Evolutionary conservation across 2,797 vertebrate genomes (phyloP), one percentile per base, ranked within the genome.

Genomic region (Cyprinodon diabolis): DNA sequence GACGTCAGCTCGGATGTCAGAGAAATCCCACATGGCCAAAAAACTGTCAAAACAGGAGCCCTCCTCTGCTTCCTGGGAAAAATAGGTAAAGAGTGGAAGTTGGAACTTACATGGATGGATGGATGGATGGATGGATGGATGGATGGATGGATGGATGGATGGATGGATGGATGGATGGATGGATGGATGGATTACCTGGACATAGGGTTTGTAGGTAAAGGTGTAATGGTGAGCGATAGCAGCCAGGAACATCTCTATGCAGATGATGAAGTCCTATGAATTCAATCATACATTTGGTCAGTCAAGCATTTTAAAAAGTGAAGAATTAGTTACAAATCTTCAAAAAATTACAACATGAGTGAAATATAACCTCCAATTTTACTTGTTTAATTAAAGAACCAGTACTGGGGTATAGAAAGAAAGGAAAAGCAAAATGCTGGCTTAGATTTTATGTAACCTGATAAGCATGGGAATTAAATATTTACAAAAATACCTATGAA

Each of bases 221-320:
- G 96, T 97, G 93, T 95, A 98, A 90, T 98, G 97, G 89, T 98
- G 97, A 45, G 96, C 97, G 37, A 98, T 96, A 71, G 97, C 97
- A 71, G 97, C 97, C 83, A 98, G 91, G 86, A 98, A 98, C 97
- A 98, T 99, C 90, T 99, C 97, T 68, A 99, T 95, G 84, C 97
- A 98, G 91, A 98, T 98, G 71, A 98, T 96, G 71, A 99, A 99
- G 92, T 99, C 97, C 97, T 98, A 80, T 68, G 10, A 71, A 6
- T 1, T 55, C 1, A 55, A 69, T 23, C 5, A 55, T 11, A 51
- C 6, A 49, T 12, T 12, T 21, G 49, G 21, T 21, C 52, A 55
- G 19, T 60, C 30, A 37, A 9, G 7, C 15, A 60, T 7, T 58
- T 60, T 60, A 4, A 35, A 15, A 19, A 12, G 8, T 7, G 13